phyloP scores from a whole-genome alignment of 2,888 invertebrate genomes.

The Drosophila colorata region DNA sequence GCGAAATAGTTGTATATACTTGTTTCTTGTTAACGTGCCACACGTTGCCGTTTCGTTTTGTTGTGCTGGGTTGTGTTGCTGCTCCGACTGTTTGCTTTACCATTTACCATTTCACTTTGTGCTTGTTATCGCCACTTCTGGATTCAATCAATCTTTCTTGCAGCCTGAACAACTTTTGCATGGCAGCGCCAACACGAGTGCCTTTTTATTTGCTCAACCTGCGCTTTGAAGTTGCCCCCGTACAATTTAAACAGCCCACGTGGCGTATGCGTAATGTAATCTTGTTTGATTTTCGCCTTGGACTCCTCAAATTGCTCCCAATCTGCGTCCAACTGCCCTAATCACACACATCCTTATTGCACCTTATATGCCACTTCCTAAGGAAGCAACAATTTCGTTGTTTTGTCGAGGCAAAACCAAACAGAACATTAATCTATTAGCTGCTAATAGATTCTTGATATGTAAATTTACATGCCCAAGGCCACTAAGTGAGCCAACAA shows the following conservation, averaged over 20 bases:
- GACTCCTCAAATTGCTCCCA: constrained; percentile 8
- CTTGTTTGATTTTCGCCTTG: constrained; percentile 54
- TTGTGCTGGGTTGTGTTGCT: not conserved
- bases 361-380: constrained; percentile 1
- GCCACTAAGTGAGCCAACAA: constrained; percentile 47
- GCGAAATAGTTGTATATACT: constrained; percentile 62
- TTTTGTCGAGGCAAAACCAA: constrained; percentile 24
- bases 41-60: constrained; percentile 16
- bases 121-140: constrained; percentile 80
- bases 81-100: constrained; percentile 67
- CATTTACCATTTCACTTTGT: constrained; percentile 75
- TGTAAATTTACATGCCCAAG: constrained; percentile 66
- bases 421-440: constrained; percentile 77
- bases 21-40: constrained; percentile 54
- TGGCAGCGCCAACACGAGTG: constrained; percentile 51
- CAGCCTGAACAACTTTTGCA: constrained; percentile 55
- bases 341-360: not conserved
- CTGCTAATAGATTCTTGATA: constrained; percentile 75
- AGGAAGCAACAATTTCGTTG: constrained; percentile 17
- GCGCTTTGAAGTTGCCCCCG: constrained; percentile 13
- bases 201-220: constrained; percentile 28
- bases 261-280: constrained; percentile 59
- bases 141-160: constrained; percentile 77
- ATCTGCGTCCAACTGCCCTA: constrained; percentile 4
- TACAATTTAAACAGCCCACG: constrained; percentile 15